phyloP scores from a whole-genome alignment of 2,113 vertebrate genomes.

The Enhydra lutris region DNA sequence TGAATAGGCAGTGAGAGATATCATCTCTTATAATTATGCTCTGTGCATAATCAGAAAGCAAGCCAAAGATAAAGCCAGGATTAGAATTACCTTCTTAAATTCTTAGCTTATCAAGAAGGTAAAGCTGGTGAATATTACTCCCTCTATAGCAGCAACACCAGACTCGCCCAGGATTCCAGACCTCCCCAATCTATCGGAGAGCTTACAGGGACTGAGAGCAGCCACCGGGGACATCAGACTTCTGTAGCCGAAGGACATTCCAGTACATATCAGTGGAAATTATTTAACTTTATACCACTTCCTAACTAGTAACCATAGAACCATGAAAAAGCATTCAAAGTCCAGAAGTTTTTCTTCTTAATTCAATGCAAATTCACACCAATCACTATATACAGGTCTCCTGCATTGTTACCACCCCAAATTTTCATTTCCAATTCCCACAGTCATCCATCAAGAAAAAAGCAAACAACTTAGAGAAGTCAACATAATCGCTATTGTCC shows the following conservation, averaged over 20 bases:
- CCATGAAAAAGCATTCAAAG: not conserved
- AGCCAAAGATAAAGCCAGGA: conserved; percentile 33
- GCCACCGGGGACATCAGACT: not conserved
- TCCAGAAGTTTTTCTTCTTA: not conserved
- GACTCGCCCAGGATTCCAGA: not conserved
- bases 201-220: not conserved
- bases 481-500: not conserved
- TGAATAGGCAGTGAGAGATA: not conserved
- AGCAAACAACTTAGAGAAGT: not conserved
- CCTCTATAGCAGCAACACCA: not conserved
- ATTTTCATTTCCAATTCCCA: not conserved
- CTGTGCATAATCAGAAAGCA: conserved; percentile 30
- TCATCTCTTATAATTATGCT: conserved; percentile 6
- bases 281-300: not conserved
- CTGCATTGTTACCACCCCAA: not conserved
- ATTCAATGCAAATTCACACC: not conserved
- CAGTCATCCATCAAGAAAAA: not conserved
- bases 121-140: not conserved
- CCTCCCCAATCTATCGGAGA: not conserved
- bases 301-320: not conserved
- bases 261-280: not conserved
- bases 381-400: not conserved
- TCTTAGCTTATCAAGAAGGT: conserved; percentile 13
- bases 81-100: conserved; percentile 47
- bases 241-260: not conserved